phyloP scores from a whole-genome alignment of 1,140 invertebrate species.

The Rhopalosiphum maidis region DNA sequence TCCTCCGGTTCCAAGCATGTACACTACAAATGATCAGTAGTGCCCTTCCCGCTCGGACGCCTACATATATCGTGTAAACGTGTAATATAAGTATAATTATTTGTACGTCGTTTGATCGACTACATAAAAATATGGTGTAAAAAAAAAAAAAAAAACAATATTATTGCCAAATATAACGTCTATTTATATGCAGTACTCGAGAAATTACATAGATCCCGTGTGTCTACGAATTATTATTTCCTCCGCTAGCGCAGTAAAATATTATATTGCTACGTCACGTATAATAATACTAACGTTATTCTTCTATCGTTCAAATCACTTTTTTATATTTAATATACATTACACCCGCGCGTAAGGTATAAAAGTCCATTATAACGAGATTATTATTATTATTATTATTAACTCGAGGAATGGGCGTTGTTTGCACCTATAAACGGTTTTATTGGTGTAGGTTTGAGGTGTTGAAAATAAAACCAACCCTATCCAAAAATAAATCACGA shows the following conservation, averaged over 20 bases:
- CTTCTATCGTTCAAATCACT: background rate
- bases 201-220: background rate
- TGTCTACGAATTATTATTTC: background rate
- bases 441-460: background rate
- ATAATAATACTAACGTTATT: no score
- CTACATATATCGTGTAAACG: no score
- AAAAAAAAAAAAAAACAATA: background rate
- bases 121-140: background rate
- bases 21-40: background rate
- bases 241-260: background rate
- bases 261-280: background rate
- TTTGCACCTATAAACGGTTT: background rate
- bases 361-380: background rate
- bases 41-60: background rate
- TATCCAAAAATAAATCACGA: background rate
- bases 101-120: background rate
- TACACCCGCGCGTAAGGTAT: background rate
- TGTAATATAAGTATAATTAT: background rate
- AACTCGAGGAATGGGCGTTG: background rate
- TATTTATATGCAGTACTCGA: background rate
- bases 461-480: background rate
- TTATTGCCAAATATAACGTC: background rate
- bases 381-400: background rate
- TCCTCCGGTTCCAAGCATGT: no score
- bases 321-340: background rate